Evolutionary conservation across 2,797 vertebrate genomes (phyloP).

Genomic region (Danio choprae): DNA sequence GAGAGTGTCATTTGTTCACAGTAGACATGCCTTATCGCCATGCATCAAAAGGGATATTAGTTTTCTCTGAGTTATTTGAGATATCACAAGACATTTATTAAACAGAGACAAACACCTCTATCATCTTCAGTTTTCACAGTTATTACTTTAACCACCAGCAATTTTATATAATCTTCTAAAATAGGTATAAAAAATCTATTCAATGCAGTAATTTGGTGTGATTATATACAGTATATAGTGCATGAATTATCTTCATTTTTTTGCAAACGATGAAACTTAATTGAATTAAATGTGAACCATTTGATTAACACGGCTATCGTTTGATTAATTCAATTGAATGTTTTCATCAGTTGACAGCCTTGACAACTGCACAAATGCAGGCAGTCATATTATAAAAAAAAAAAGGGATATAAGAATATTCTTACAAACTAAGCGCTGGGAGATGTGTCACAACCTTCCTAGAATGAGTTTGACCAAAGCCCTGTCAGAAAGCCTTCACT

Average conservation of each 20-base stretch:
- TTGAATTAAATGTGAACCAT: neutral
- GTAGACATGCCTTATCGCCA: constrained; percentile 40
- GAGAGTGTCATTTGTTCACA: constrained; percentile 17
- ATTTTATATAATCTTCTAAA: constrained; percentile 41
- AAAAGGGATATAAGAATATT: neutral
- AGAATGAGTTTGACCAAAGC: constrained; percentile 43
- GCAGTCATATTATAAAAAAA: constrained; percentile 5
- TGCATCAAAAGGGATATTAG: constrained; percentile 49
- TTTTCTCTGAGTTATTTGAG: constrained; percentile 55
- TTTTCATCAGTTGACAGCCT: neutral
- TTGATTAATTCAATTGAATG: neutral
- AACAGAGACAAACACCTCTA: constrained; percentile 37
- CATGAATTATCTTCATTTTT: neutral
- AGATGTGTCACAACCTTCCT: neutral
- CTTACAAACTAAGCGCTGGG: neutral
- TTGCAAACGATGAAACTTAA: neutral
- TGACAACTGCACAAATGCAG: neutral
- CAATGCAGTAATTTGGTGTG: neutral
- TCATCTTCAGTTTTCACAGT: neutral
- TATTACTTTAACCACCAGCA: constrained; percentile 32
- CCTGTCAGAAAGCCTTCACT: constrained; percentile 25
- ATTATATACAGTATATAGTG: neutral
- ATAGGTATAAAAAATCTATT: neutral
- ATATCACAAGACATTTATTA: constrained; percentile 45
- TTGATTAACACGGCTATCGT: neutral